Evolutionary conservation across 1,140 invertebrate species (phyloP).

Genomic region (Drosophila trapezifrons): DNA sequence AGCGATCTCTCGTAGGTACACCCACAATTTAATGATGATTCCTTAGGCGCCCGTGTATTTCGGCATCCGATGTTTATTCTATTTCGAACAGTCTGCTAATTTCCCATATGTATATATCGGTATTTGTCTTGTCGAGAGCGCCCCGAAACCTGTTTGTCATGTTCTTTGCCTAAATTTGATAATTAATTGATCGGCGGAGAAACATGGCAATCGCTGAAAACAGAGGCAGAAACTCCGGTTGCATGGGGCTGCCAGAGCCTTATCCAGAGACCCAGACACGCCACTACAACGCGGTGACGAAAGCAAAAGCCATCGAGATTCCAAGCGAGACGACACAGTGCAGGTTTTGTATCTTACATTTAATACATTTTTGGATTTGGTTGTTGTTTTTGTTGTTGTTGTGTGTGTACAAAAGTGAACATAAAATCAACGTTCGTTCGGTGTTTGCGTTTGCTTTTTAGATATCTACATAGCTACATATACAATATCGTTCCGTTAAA

Average conservation of each 20-base stretch:
- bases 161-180: constrained; percentile 70
- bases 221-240: constrained; percentile 27
- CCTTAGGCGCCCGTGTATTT: constrained; percentile 32
- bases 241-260: constrained; percentile 8
- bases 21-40: constrained; percentile 56
- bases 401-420: constrained; percentile 72
- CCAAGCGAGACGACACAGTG: constrained; percentile 15
- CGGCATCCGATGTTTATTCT: constrained; percentile 33
- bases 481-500: constrained; percentile 67
- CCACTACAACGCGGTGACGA: constrained; percentile 2
- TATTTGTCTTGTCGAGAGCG: constrained; percentile 40
- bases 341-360: constrained; percentile 61
- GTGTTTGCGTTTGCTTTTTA: constrained; percentile 45
- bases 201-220: constrained; percentile 22
- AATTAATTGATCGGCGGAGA: constrained; percentile 67
- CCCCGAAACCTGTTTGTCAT: constrained; percentile 71
- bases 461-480: constrained; percentile 78
- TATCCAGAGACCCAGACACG: constrained; percentile 17
- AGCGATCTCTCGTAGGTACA: constrained; percentile 17
- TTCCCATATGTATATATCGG: constrained; percentile 39
- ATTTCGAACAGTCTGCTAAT: constrained; percentile 55
- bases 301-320: constrained; percentile 40
- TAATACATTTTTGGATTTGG: constrained; percentile 80
- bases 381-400: constrained; percentile 9
- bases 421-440: constrained; percentile 68